phyloP scores from a whole-genome alignment of 2,888 invertebrate genomes.

The Ennomos erosarius region DNA sequence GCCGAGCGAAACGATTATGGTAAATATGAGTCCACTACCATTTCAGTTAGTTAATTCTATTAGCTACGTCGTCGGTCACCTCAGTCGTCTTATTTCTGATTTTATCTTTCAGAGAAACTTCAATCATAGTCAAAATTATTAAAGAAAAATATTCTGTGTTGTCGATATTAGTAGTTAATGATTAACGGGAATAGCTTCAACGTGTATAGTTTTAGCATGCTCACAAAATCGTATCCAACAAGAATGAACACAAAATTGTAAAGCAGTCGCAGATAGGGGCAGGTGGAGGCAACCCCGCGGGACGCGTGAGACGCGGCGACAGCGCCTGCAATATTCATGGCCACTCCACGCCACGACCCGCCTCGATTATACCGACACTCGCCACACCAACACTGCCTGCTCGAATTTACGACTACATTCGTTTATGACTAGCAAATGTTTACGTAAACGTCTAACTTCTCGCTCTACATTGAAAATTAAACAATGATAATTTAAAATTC shows the following conservation, averaged over 20 bases:
- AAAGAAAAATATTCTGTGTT: too few relatives aligned
- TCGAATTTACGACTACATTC: constrained; percentile 34
- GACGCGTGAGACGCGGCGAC: constrained; percentile 61
- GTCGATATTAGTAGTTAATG: too few relatives aligned
- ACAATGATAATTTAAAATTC: not conserved
- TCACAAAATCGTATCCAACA: not conserved
- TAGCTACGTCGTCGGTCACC: too few relatives aligned
- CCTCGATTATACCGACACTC: constrained; percentile 56
- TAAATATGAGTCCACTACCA: too few relatives aligned
- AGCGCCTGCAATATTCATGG: constrained; percentile 76
- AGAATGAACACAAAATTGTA: not conserved
- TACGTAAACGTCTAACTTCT: not conserved
- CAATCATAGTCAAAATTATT: too few relatives aligned
- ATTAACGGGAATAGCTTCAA: too few relatives aligned
- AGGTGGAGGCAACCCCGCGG: constrained; percentile 40
- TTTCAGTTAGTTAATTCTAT: too few relatives aligned
- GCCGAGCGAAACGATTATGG: too few relatives aligned
- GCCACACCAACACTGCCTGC: constrained; percentile 27
- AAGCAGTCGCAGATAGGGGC: constrained; percentile 8
- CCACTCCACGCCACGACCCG: constrained; percentile 55
- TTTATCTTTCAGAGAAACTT: too few relatives aligned
- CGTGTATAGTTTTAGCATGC: too few relatives aligned
- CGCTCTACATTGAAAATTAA: not conserved
- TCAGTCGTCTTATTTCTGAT: too few relatives aligned
- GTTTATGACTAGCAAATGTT: constrained; percentile 2